These are phyloP conservation scores for Leptinotarsa haldemani DNA, from an alignment of 2,888 invertebrate genomes.

Conservation along the genomic window DNA sequence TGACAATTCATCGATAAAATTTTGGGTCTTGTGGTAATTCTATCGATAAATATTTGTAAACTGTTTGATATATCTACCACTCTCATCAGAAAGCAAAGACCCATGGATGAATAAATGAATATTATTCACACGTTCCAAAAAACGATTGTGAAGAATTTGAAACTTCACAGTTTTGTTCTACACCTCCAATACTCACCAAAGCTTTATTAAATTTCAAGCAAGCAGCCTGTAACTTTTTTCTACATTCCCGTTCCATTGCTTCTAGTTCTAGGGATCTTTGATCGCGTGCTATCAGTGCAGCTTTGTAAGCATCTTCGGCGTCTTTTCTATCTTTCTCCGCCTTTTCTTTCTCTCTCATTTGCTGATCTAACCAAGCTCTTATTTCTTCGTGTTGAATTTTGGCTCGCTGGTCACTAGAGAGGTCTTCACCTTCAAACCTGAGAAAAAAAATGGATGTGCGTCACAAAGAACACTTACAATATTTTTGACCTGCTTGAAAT, in stretches of 20 bases:
- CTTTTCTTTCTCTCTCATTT: constrained; percentile 73
- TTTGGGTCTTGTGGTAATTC: too few relatives aligned
- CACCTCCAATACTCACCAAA: constrained; percentile 69
- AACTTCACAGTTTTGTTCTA: background rate
- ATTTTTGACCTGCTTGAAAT: too few relatives aligned
- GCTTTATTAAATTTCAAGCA: constrained; percentile 82
- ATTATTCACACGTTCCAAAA: too few relatives aligned
- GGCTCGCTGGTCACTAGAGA: constrained; percentile 74
- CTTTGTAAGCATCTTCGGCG: constrained; percentile 77
- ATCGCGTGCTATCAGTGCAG: constrained; percentile 77
- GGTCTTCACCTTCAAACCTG: constrained; percentile 90
- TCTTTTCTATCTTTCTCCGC: constrained; percentile 74
- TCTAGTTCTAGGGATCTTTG: constrained; percentile 78
- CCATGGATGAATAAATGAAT: too few relatives aligned
- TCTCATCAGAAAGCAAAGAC: too few relatives aligned
- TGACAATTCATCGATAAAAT: too few relatives aligned
- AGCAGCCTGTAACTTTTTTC: constrained; percentile 78
- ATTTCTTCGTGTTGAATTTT: constrained; percentile 84
- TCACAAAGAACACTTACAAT: too few relatives aligned
- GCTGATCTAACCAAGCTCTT: constrained; percentile 88
- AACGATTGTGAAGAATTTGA: background rate
- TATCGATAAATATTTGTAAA: too few relatives aligned
- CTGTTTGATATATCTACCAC: too few relatives aligned
- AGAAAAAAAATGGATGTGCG: too few relatives aligned
- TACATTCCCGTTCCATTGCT: constrained; percentile 79